phyloP scores from a whole-genome alignment of 2,797 vertebrate genomes.

The Phylloscopus collybita region DNA sequence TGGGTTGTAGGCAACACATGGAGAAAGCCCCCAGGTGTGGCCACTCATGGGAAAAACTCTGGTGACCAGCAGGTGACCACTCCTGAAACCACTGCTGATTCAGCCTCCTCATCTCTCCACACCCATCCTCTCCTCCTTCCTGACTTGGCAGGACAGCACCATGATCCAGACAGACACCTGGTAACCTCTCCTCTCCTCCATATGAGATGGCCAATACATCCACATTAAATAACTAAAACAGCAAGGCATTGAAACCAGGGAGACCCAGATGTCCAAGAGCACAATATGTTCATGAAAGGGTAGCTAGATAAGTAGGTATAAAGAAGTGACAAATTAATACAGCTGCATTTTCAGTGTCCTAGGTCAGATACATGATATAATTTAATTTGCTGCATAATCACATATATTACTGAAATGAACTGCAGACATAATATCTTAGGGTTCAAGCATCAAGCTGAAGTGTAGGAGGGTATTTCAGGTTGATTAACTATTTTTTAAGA shows the following conservation, averaged over 20 bases:
- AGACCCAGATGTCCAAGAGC: background rate
- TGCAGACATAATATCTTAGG: background rate
- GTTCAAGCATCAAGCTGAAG: background rate
- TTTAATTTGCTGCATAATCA: background rate
- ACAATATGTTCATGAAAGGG: background rate
- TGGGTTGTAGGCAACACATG: rapidly evolving
- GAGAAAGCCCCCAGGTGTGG: rapidly evolving
- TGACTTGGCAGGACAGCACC: background rate
- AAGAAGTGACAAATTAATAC: background rate
- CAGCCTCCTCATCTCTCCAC: rapidly evolving
- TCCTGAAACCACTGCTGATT: background rate
- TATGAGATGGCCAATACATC: background rate
- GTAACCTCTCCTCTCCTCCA: background rate
- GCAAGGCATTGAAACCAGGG: background rate
- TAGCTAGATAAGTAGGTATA: background rate
- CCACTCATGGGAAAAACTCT: background rate
- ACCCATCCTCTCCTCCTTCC: background rate
- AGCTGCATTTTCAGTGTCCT: background rate
- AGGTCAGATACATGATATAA: background rate
- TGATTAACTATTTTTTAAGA: slow-evolving; percentile 29
- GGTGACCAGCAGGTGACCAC: background rate
- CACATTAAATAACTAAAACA: background rate
- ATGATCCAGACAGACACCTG: rapidly evolving
- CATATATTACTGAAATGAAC: background rate
- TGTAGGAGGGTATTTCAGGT: background rate